Conservation (phyloP, 2,113 vertebrate species). For the Phoxinus phoxinus region DNA sequence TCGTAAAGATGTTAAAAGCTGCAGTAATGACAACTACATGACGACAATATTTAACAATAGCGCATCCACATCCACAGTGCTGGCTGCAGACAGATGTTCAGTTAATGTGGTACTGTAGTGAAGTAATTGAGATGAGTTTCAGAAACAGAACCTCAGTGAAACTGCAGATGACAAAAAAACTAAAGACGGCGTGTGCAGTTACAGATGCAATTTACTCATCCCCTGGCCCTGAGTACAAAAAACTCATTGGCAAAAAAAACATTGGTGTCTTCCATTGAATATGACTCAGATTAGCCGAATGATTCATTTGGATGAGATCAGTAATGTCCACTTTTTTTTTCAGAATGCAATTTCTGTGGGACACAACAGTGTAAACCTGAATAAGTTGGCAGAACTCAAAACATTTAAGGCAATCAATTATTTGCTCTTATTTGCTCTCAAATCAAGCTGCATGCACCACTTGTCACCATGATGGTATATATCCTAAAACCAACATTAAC, state of each 20-base stretch:
- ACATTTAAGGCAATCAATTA: too few relatives aligned
- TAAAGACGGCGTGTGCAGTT: background rate
- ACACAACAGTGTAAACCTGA: background rate
- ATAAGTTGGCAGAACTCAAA: too few relatives aligned
- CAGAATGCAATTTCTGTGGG: background rate
- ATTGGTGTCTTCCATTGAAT: background rate
- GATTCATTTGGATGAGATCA: background rate
- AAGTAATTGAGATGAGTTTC: background rate
- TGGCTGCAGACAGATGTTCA: conserved; percentile 13
- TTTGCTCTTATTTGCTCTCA: too few relatives aligned
- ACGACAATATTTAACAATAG: background rate
- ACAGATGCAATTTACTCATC: background rate
- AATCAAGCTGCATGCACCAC: too few relatives aligned
- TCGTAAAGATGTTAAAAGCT: background rate
- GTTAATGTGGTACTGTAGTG: background rate
- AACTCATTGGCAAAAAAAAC: too few relatives aligned
- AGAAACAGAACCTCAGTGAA: background rate
- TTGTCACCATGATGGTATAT: too few relatives aligned
- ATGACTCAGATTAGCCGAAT: conserved; percentile 10
- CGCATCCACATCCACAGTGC: background rate
- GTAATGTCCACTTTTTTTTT: background rate
- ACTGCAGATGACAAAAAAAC: background rate
- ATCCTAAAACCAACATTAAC: too few relatives aligned
- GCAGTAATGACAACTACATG: background rate
- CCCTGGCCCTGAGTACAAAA: background rate